Conservation (phyloP, 2,888 invertebrate genomes). For the Uloborus plumipes region DNA sequence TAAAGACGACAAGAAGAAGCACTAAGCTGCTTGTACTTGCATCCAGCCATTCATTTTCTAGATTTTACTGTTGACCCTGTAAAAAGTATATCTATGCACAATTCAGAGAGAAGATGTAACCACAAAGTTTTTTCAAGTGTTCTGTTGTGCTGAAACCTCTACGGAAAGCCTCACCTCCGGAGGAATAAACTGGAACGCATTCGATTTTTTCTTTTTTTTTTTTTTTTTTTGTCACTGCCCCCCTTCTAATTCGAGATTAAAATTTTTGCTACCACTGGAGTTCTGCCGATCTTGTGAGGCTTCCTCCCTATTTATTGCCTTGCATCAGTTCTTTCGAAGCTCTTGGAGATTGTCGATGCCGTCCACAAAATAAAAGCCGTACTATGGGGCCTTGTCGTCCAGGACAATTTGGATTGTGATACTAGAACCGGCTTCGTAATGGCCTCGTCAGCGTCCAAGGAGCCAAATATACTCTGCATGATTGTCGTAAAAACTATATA, state of each 20-base stretch:
- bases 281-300: too few species aligned
- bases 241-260: neutral
- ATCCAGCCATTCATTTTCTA: constrained; percentile 61
- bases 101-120: constrained; percentile 36
- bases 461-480: constrained; percentile 34
- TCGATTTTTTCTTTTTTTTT: constrained; percentile 6
- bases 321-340: neutral
- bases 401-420: constrained; percentile 64
- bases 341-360: constrained; percentile 54
- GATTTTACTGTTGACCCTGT: constrained; percentile 56
- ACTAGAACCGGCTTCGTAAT: constrained; percentile 46
- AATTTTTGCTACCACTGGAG: too few species aligned
- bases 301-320: neutral
- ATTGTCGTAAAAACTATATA: constrained; percentile 14
- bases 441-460: constrained; percentile 54
- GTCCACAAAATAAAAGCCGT: constrained; percentile 26
- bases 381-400: constrained; percentile 63
- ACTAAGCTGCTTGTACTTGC: constrained; percentile 36
- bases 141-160: constrained; percentile 35
- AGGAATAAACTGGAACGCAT: constrained; percentile 10
- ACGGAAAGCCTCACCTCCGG: constrained; percentile 22
- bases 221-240: neutral
- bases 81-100: constrained; percentile 19
- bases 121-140: constrained; percentile 32
- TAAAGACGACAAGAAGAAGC: constrained; percentile 14